Percentiles rank a stretch among this genome's conserved stretches.
These are phyloP conservation scores for Graptemys geographica DNA, from an alignment of 2,797 vertebrate species.

Conservation along the genomic window DNA sequence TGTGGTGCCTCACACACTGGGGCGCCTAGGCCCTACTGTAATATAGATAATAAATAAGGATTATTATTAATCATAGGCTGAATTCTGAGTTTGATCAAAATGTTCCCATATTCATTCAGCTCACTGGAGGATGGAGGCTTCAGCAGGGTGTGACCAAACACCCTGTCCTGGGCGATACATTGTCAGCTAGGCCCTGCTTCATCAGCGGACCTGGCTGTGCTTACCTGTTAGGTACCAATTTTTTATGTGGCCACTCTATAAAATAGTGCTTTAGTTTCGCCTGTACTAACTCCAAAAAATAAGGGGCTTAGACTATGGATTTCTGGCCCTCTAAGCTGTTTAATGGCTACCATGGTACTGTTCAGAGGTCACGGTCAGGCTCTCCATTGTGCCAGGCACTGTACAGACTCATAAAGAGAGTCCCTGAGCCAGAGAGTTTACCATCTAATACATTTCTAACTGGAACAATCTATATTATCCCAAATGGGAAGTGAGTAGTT, in stretches of 20 bases:
- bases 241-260: not conserved
- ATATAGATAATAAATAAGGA: not conserved
- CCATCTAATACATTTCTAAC: not conserved
- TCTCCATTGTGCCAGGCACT: constrained; percentile 59
- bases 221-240: not conserved
- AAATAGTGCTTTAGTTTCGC: not conserved
- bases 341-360: not conserved
- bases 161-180: not conserved
- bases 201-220: constrained; percentile 3
- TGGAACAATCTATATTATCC: not conserved
- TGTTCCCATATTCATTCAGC: not conserved
- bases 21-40: not conserved
- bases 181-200: not conserved
- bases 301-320: not conserved
- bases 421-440: not conserved
- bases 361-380: not conserved
- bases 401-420: constrained; percentile 17
- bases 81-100: not conserved
- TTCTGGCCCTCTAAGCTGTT: not conserved
- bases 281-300: not conserved
- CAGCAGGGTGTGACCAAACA: not conserved
- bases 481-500: not conserved
- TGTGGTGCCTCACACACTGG: not conserved
- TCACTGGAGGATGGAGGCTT: constrained; percentile 20
- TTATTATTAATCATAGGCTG: constrained; percentile 19